Evolutionary conservation across 2,113 vertebrate species (phyloP), one percentile per base, ranked within the genome.

Genomic region (Antigone vipio): DNA sequence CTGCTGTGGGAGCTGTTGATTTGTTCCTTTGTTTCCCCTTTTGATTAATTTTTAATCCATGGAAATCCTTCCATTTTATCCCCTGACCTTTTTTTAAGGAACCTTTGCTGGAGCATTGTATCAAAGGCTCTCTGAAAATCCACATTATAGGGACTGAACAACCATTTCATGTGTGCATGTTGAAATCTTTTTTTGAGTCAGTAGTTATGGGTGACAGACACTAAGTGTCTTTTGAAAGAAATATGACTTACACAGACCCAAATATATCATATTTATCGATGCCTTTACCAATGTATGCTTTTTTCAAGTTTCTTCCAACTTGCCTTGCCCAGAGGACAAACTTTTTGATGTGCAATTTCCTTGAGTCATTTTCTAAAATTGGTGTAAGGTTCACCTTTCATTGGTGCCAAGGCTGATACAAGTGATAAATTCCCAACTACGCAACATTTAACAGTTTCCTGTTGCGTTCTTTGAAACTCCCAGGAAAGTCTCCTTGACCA

Each of bases 21-120:
- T 74, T 78, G 34, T 27, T 77, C 34, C 24, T 35, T 58, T 69
- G 55, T 27, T 42, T 12, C 9, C 3, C 10, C 18, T 89, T 76
- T n/a, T 44, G 45, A 88, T 35, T 30, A 64, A 52, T 52, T 83
- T 59, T 87, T 71, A 69, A 71, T 38, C 34, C 34, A 56, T 11
- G n/a, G 13, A 81, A 58, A 58, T 19, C 4, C 9, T 71, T 74
- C 24, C 10, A 26, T 80, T 94, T 81, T 53, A 42, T 38, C 7
- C 9, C 22, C 21, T 34, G 4, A 2, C 19, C 6, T 12, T 42
- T 73, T 80, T 47, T 79, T 10, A 78, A 66, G n/a, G 16, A 81
- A 63, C 5, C 2, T 49, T 67, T 67, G 17, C 15, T 60, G 67
- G 0, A 0, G 12, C 38, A 16, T 2, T 53, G 4, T 50, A 47